These are phyloP conservation scores for Eurystomus glaucurus DNA, from an alignment of 2,797 vertebrate genomes.

Conservation along the genomic window DNA sequence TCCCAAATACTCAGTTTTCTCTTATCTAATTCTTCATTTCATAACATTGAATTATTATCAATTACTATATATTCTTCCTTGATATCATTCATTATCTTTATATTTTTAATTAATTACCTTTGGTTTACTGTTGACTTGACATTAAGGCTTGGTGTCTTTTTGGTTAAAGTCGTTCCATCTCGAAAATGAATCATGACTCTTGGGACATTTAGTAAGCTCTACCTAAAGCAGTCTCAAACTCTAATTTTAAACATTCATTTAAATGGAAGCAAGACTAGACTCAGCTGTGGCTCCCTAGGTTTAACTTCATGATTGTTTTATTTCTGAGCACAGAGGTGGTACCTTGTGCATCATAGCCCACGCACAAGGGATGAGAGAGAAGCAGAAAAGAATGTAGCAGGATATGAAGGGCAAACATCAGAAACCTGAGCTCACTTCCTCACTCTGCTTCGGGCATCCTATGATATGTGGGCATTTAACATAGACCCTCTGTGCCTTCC, in stretches of 20 bases:
- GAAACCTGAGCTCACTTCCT: slow-evolving; percentile 45
- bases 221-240: background rate
- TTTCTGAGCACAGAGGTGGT: background rate
- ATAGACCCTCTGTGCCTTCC: background rate
- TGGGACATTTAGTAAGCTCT: background rate
- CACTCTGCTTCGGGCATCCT: background rate
- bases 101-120: background rate
- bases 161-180: background rate
- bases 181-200: background rate
- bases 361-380: background rate
- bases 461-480: background rate
- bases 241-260: background rate
- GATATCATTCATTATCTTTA: background rate
- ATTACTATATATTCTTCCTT: background rate
- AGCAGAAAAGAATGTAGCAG: background rate
- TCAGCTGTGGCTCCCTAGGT: background rate
- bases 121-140: background rate
- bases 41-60: background rate
- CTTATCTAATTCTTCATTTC: background rate
- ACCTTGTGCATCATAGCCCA: background rate
- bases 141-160: background rate
- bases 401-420: background rate
- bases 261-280: background rate
- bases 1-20: background rate
- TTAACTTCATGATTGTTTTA: background rate